Conservation (phyloP, 2,113 vertebrate species). For the Scytalopus superciliaris region DNA sequence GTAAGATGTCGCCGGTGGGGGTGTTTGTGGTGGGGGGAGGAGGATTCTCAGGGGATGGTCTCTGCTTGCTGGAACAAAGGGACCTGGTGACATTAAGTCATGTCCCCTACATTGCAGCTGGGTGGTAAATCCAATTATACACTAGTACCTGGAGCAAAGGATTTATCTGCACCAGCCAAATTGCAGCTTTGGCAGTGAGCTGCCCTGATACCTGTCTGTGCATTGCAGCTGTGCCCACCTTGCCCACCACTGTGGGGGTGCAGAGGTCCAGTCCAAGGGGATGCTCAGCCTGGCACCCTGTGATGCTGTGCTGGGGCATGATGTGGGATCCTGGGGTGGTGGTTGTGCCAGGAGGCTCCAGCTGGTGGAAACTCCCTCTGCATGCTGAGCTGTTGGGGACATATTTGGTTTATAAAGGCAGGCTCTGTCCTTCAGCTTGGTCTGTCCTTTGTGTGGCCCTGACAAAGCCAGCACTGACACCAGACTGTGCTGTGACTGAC, state of each 20-base stretch:
- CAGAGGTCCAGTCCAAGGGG: neutral
- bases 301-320: neutral
- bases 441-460: neutral
- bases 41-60: neutral
- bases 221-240: accelerated
- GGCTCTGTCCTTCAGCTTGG: neutral
- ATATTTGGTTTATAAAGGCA: neutral
- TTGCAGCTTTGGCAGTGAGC: neutral
- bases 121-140: neutral
- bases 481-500: neutral
- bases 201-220: neutral
- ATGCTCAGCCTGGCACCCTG: accelerated
- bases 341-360: accelerated
- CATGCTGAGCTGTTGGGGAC: neutral
- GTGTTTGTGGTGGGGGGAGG: neutral
- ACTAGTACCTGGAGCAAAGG: neutral
- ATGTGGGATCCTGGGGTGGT: neutral
- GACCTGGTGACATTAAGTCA: neutral
- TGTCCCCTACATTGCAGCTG: neutral
- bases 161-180: neutral
- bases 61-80: too few species aligned
- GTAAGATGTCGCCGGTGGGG: conserved; percentile 56
- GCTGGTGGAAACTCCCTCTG: conserved; percentile 20
- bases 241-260: accelerated
- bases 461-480: neutral